phyloP scores from a whole-genome alignment of 2,113 vertebrate species.

The Eptesicus fuscus region DNA sequence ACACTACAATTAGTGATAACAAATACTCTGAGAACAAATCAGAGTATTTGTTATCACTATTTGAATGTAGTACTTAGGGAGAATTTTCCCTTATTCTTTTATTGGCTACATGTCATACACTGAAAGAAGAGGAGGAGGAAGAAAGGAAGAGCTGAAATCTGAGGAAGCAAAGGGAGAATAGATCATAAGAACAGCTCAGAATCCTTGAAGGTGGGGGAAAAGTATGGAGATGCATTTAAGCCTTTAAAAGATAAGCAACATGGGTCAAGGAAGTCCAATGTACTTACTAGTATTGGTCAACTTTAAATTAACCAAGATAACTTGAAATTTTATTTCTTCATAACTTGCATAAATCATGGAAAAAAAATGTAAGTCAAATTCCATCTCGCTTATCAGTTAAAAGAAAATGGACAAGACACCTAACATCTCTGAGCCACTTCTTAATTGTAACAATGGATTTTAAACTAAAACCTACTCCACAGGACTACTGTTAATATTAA shows the following conservation, averaged over 20 bases:
- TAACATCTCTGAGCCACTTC: not conserved
- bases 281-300: not conserved
- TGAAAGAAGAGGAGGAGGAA: not conserved
- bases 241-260: not conserved
- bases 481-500: not conserved
- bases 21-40: not conserved
- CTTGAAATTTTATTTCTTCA: not conserved
- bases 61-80: not conserved
- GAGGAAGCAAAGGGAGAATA: not conserved
- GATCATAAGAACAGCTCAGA: not conserved
- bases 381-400: not conserved
- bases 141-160: not conserved
- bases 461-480: not conserved
- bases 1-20: not conserved
- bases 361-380: not conserved
- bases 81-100: not conserved
- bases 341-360: not conserved
- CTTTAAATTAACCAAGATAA: not conserved
- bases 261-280: not conserved
- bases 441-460: not conserved
- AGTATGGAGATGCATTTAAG: not conserved
- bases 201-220: not conserved
- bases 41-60: no score
- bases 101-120: not conserved
- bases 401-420: not conserved